phyloP scores from a whole-genome alignment of 2,888 invertebrate genomes.

The Dasypogon diadema region DNA sequence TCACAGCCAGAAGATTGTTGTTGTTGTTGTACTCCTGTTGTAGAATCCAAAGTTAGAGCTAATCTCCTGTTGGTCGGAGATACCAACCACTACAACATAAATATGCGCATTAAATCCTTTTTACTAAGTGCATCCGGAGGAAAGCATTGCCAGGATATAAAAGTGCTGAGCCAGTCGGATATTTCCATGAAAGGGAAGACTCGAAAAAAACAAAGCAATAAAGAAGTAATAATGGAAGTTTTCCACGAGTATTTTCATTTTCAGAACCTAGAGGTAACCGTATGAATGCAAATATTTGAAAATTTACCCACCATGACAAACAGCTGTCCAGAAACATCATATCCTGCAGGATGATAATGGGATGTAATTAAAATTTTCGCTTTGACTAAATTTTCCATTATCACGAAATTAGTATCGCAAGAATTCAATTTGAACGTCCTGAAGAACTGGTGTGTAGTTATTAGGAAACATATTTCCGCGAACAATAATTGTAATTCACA shows the following conservation, averaged over 20 bases:
- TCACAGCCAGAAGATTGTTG: not conserved
- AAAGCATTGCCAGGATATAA: not conserved
- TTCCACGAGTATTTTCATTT: too few species aligned
- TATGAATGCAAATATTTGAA: not conserved
- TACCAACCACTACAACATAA: not conserved
- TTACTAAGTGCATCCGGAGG: not conserved
- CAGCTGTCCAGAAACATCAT: not conserved
- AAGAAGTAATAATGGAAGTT: too few species aligned
- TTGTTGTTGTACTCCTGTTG: not conserved
- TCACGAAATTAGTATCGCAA: slow-evolving; percentile 8
- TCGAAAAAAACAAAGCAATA: too few species aligned
- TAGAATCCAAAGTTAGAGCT: not conserved
- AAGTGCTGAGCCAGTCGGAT: too few species aligned
- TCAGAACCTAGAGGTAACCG: too few species aligned
- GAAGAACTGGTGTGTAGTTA: not conserved
- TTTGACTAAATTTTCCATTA: slow-evolving; percentile 15
- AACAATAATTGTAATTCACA: not conserved
- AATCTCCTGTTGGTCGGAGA: not conserved
- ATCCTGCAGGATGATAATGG: slow-evolving; percentile 22
- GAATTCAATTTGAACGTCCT: slow-evolving; percentile 4
- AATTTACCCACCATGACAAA: not conserved
- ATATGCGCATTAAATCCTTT: not conserved
- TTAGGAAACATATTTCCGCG: slow-evolving; percentile 10
- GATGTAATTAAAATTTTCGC: slow-evolving; percentile 46
- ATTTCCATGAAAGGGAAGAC: too few species aligned